Conservation (phyloP, 92 coral and sea anemone genomes). For the Hydrozoanthus gracilis region DNA sequence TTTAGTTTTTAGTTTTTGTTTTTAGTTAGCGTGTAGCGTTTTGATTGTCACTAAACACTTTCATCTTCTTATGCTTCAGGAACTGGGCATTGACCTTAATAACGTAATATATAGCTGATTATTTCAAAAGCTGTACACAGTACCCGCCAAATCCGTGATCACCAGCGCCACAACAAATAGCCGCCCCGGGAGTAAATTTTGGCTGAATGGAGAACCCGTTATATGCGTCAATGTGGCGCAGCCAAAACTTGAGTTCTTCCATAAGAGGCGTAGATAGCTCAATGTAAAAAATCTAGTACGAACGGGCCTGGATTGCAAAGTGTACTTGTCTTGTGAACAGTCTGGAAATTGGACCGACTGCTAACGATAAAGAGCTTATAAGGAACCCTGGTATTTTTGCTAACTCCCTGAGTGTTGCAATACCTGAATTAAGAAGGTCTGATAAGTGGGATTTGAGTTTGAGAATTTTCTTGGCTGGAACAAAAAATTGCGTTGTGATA, state of each 20-base stretch:
- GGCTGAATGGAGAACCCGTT: constrained; percentile 29
- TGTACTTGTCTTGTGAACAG: constrained; percentile 67
- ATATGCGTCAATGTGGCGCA: constrained; percentile 14
- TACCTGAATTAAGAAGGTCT: constrained; percentile 33
- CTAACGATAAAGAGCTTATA: constrained; percentile 53
- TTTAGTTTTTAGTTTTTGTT: no score
- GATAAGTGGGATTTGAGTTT: constrained; percentile 55
- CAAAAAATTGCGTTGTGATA: constrained; percentile 53
- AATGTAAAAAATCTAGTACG: constrained; percentile 47
- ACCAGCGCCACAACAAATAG: constrained; percentile 54
- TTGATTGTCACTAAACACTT: neutral
- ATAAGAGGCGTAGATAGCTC: constrained; percentile 40
- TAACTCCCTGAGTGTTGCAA: constrained; percentile 43
- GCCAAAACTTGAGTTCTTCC: constrained; percentile 65
- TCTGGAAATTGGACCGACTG: constrained; percentile 65
- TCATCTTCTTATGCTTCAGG: neutral
- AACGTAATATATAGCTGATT: neutral
- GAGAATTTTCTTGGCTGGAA: constrained; percentile 57
- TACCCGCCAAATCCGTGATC: constrained; percentile 57
- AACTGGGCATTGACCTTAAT: neutral
- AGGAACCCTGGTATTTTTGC: constrained; percentile 68
- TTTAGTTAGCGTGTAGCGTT: no score
- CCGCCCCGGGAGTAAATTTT: constrained; percentile 11
- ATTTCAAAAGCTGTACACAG: no score
- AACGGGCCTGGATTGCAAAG: constrained; percentile 44